Base-by-base conservation (phyloP, 2,888 invertebrate genomes). In the Abrostola tripartita region DNA sequence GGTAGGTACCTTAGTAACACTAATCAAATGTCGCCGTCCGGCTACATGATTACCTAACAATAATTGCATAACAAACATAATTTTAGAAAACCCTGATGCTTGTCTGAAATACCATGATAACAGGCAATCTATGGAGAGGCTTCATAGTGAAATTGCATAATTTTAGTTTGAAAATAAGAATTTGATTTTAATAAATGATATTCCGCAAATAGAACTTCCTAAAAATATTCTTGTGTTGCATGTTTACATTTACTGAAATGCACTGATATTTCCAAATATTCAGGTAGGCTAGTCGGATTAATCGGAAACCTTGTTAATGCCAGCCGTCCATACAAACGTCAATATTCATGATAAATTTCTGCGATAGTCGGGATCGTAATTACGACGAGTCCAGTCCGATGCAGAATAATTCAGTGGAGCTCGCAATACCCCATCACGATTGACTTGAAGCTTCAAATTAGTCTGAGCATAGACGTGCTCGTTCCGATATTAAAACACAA, bases 371-470 rank as follows among this genome's bases (percentile, higher is more conserved):
- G 42, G 6, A 12, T 12, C 14, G 8, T 44, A 44, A 36, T 38
- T 12, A 40, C 6, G 38, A 5, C 4, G 24, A 24, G 40, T 24
- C 35, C 53, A 53, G 44, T 47, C 37, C 11, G 35, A 9, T 63
- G 40, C 49, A 52, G 38, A 63, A 40, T 57, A 37, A 68, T 63
- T 68, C 49, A 58, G 37, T 57, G 12, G 7, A 51, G 14, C 71
- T 36, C 52, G 50, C 24, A 51, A 65, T 49, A 47, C 12, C 12
- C 37, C 49, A 42, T 50, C 44, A 12, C 50, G 14, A 73, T 58
- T 64, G 42, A 58, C 51, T 63, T 24, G 14, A 44, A 12, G 37
- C 58, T 64, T 56, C 50, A 12, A 64, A 64, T 69, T 56, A 49
- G 14, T 59, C 63, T 50, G 44, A 37, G 6, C 8, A 44, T 44